Conservation (phyloP, 1,140 invertebrate genomes). For the Arctopsyche grandis region DNA sequence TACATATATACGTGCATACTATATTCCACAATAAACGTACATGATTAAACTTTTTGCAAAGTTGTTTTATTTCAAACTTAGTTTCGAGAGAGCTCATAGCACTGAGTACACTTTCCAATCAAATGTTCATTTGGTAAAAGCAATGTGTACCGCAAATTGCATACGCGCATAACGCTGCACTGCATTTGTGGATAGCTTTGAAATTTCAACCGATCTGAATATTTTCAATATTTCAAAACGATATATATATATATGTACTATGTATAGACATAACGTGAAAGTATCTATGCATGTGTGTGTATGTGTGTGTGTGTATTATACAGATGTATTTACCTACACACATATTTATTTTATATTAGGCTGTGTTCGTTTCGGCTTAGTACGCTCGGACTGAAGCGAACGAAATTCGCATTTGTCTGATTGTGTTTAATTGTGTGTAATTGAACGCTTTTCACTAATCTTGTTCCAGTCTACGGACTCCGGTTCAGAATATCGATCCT, state of each 20-base stretch:
- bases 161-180: slow-evolving; percentile 8
- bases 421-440: slow-evolving; percentile 33
- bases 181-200: not conserved
- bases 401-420: slow-evolving; percentile 30
- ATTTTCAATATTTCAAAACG: not conserved
- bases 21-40: not conserved
- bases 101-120: slow-evolving; percentile 10
- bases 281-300: not conserved
- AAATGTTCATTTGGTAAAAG: slow-evolving; percentile 20
- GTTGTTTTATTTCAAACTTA: not conserved
- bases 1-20: not conserved
- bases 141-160: slow-evolving; percentile 5
- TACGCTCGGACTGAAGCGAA: slow-evolving; percentile 13
- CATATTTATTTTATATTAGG: not conserved
- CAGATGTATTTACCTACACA: not conserved
- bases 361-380: not conserved
- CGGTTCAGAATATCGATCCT: not conserved
- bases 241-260: not conserved
- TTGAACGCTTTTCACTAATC: slow-evolving; percentile 24
- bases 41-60: not conserved
- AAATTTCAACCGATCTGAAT: not conserved
- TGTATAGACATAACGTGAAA: too few relatives aligned
- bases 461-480: not conserved
- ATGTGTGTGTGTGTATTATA: not conserved
- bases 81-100: not conserved